Conservation (phyloP, 2,888 invertebrate species). For the Drosophila picticornis region DNA sequence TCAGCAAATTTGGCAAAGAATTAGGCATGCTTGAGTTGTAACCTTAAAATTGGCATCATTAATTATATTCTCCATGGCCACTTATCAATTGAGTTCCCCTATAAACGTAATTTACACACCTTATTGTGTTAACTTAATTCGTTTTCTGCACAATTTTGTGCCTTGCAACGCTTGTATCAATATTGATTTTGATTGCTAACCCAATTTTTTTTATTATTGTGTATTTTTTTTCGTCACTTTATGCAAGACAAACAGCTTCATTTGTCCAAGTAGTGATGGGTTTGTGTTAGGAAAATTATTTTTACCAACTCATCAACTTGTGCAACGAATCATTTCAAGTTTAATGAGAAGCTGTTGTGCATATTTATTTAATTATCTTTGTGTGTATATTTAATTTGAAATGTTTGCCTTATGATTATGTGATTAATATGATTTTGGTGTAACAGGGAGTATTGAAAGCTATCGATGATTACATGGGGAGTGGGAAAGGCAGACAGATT, state of each 20-base stretch:
- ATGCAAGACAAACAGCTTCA: slow-evolving; percentile 29
- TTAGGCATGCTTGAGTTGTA: neutral
- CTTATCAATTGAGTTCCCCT: neutral
- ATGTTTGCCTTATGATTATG: slow-evolving; percentile 27
- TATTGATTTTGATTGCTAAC: slow-evolving; percentile 31
- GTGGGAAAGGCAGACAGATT: slow-evolving; percentile 26
- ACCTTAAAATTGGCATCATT: slow-evolving; percentile 4
- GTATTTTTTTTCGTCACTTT: slow-evolving; percentile 16
- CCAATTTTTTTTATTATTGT: neutral
- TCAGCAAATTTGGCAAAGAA: neutral
- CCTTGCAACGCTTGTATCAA: slow-evolving; percentile 23
- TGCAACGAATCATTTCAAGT: slow-evolving; percentile 10
- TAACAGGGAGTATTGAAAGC: slow-evolving; percentile 22
- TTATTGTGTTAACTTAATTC: slow-evolving; percentile 3
- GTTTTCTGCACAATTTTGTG: slow-evolving; percentile 8
- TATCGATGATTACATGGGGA: slow-evolving; percentile 11
- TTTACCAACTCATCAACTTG: slow-evolving; percentile 12
- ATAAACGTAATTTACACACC: neutral
- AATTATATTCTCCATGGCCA: slow-evolving; percentile 11
- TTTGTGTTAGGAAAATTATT: neutral
- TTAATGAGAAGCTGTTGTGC: slow-evolving; percentile 13
- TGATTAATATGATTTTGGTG: slow-evolving; percentile 45
- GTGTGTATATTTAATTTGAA: neutral
- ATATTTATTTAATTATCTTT: neutral
- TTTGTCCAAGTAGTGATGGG: slow-evolving; percentile 22